Evolutionary conservation across 2,797 vertebrate genomes (phyloP).

Genomic region (Paratrypauchen microcephalus): DNA sequence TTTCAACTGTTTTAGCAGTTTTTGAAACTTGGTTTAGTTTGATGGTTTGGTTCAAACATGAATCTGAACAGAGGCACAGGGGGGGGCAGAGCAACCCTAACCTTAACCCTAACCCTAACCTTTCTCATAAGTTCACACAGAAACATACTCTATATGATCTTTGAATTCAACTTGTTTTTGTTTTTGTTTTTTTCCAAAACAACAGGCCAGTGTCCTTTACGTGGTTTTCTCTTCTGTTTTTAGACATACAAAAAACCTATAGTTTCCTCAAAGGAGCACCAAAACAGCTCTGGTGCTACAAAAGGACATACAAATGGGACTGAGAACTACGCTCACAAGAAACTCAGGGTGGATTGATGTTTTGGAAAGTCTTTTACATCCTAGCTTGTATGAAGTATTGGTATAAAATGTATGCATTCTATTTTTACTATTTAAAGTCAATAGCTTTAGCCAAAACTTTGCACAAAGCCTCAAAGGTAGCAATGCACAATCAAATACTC

Average conservation of each 20-base stretch:
- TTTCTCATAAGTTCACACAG: no score
- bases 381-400: slow-evolving; percentile 49
- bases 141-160: no score
- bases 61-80: no score
- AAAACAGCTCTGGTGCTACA: slow-evolving; percentile 78
- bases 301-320: slow-evolving; percentile 87
- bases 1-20: no score
- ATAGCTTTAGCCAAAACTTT: slow-evolving; percentile 57
- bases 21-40: no score
- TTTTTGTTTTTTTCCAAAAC: no score
- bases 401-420: slow-evolving; percentile 36
- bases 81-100: no score
- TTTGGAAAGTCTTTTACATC: slow-evolving; percentile 24
- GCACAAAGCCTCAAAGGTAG: slow-evolving; percentile 27
- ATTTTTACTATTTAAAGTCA: slow-evolving; percentile 54
- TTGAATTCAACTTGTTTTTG: no score
- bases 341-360: slow-evolving; percentile 85
- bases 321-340: slow-evolving; percentile 79
- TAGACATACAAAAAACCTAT: slow-evolving; percentile 92
- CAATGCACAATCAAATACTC: slow-evolving; percentile 18
- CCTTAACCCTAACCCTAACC: no score
- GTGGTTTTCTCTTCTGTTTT: neutral
- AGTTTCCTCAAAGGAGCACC: slow-evolving; percentile 79
- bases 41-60: no score
- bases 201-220: no score